Evolutionary conservation across 1,140 invertebrate species (phyloP).

Genomic region (Hesperophylax magnus): DNA sequence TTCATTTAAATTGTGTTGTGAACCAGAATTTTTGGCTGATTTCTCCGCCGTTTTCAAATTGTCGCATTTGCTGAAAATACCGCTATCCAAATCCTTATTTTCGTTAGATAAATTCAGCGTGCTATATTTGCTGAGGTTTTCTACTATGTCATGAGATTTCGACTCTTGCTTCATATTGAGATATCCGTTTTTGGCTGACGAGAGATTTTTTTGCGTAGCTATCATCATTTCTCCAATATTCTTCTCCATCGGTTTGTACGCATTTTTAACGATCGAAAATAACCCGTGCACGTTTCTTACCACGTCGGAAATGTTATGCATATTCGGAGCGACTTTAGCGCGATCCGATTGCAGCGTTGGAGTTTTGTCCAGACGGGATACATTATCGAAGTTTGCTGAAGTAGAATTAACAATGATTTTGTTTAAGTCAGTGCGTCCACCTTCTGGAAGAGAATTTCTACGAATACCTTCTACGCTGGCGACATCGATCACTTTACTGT

Average conservation of each 20-base stretch:
- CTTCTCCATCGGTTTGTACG: conserved; percentile 55
- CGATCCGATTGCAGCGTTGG: conserved; percentile 37
- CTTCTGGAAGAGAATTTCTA: conserved; percentile 35
- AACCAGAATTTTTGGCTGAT: background rate
- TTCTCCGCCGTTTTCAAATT: conserved; percentile 27
- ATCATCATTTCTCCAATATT: conserved; percentile 51
- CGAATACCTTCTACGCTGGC: background rate
- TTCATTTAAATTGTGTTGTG: background rate
- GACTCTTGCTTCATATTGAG: conserved; percentile 37
- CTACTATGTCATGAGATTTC: conserved; percentile 6
- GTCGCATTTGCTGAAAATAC: conserved; percentile 50
- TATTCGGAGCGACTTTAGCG: conserved; percentile 43
- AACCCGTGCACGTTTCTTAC: conserved; percentile 55
- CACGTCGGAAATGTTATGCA: conserved; percentile 47
- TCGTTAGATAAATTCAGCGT: conserved; percentile 52
- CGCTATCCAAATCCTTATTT: conserved; percentile 14
- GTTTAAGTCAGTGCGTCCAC: background rate
- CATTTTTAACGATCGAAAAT: conserved; percentile 53
- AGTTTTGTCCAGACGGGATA: background rate
- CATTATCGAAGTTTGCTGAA: background rate
- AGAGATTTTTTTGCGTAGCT: conserved; percentile 53
- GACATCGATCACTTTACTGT: background rate
- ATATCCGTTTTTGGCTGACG: conserved; percentile 47
- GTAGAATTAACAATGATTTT: conserved; percentile 5
- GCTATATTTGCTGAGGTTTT: conserved; percentile 50